Evolutionary conservation across 2,888 invertebrate genomes (phyloP), one percentile per base, ranked within the genome.

Genomic region (Amiota communis): DNA sequence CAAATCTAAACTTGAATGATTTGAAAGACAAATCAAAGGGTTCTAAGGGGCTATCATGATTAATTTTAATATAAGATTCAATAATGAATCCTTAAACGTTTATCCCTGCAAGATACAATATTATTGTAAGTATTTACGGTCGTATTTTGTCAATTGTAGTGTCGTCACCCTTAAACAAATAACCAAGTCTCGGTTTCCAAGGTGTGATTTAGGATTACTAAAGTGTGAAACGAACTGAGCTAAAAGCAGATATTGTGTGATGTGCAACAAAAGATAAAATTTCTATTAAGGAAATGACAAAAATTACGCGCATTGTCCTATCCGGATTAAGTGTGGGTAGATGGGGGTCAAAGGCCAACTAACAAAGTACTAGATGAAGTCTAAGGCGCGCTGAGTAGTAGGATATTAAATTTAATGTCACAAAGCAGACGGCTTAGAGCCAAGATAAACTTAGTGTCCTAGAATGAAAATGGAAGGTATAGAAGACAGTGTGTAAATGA

Each of bases 261-360:
- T 71, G 72, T 78, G 76, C 75, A 79, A 81, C 80, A 85, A 83
- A 79, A 87, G 87, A 87, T 88, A 89, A 88, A 84, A 88, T 86
- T 88, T 88, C 89, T 88, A 88, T 88, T 88, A 88, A 88, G 88
- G 86, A 89, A 89, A 89, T 88, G 88, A 88, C 87, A 82, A 86
- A 87, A 88, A 88, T 88, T 87, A 84, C 87, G 80, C 76, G 80
- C 80, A 83, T 88, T 88, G 85, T 84, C 81, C 82, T 75, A 12
- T 10, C 6, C 12, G 68, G 56, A 36, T 70, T 59, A 20, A 20
- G 20, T 59, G 59, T 20, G 59, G 20, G 59, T 17, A 9, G 59
- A n/a, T 8, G 11, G 59, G 20, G 15, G 59, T 59, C 20, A 59
- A 17, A 59, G 59, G 59, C 20, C 23, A 59, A 9, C 20, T 17